These are phyloP conservation scores for Rhegmatorhina hoffmannsi DNA, from an alignment of 2,113 vertebrate genomes.

Conservation along the genomic window DNA sequence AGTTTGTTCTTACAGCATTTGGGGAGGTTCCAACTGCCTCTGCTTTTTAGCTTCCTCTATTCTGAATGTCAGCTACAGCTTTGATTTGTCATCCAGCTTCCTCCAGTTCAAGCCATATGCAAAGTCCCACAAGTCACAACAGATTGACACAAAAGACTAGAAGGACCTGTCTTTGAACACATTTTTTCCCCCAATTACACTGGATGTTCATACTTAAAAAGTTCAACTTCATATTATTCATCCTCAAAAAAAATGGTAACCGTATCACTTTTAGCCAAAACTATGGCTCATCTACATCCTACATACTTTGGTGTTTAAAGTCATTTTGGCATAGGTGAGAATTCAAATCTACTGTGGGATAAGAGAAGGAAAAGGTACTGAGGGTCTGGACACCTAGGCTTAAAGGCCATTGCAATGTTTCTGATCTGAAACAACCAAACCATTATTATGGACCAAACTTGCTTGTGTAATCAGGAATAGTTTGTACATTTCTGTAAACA, in stretches of 20 bases:
- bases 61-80: background rate
- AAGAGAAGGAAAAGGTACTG: background rate
- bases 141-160: background rate
- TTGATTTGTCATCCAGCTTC: background rate
- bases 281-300: background rate
- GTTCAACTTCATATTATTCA: background rate
- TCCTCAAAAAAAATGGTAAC: background rate
- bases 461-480: background rate
- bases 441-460: background rate
- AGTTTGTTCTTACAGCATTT: constrained; percentile 24
- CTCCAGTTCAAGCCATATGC: background rate
- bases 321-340: background rate
- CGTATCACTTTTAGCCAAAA: background rate
- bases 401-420: background rate
- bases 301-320: background rate
- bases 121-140: background rate
- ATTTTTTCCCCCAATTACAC: background rate
- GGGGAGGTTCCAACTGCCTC: constrained; percentile 6
- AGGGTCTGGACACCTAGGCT: background rate
- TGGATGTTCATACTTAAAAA: background rate
- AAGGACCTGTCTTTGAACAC: background rate
- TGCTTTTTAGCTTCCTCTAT: background rate
- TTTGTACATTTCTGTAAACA: background rate
- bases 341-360: background rate
- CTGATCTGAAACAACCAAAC: background rate